phyloP scores from a whole-genome alignment of 2,113 vertebrate genomes.

The Motacilla alba region DNA sequence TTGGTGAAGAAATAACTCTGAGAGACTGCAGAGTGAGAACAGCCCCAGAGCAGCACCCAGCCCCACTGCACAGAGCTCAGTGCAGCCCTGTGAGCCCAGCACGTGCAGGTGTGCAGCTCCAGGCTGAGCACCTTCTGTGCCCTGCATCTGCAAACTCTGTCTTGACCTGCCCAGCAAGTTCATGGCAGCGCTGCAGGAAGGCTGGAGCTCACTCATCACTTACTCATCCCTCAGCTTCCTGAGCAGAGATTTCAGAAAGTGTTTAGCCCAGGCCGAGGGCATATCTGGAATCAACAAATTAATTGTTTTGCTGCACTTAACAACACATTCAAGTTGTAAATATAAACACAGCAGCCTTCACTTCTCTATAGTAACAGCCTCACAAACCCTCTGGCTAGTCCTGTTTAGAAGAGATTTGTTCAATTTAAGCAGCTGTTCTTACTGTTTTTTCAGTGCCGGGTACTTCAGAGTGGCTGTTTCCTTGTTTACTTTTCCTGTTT shows the following conservation, averaged over 20 bases:
- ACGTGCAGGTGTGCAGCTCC: not conserved
- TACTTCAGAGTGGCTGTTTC: slow-evolving; percentile 23
- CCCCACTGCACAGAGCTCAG: not conserved
- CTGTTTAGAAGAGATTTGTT: not conserved
- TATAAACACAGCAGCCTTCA: not conserved
- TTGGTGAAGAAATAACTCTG: not conserved
- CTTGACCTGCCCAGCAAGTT: not conserved
- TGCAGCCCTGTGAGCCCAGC: not conserved
- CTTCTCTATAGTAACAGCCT: not conserved
- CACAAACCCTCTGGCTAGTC: not conserved
- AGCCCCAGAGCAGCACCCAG: not conserved
- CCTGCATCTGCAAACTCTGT: not conserved
- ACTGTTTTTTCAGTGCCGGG: slow-evolving; percentile 65
- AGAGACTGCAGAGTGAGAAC: not conserved
- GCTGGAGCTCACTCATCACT: not conserved
- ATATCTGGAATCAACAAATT: not conserved
- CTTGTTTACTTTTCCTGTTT: slow-evolving; percentile 68
- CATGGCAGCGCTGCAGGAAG: not conserved
- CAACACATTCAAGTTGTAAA: not conserved
- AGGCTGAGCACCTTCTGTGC: not conserved
- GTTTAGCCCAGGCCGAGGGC: not conserved
- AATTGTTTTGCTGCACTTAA: not conserved
- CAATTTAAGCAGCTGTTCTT: slow-evolving; percentile 2
- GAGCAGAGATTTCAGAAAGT: not conserved
- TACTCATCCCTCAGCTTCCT: not conserved